Base-by-base conservation (phyloP, 2,113 vertebrate genomes). In the Cephalopterus ornatus region DNA sequence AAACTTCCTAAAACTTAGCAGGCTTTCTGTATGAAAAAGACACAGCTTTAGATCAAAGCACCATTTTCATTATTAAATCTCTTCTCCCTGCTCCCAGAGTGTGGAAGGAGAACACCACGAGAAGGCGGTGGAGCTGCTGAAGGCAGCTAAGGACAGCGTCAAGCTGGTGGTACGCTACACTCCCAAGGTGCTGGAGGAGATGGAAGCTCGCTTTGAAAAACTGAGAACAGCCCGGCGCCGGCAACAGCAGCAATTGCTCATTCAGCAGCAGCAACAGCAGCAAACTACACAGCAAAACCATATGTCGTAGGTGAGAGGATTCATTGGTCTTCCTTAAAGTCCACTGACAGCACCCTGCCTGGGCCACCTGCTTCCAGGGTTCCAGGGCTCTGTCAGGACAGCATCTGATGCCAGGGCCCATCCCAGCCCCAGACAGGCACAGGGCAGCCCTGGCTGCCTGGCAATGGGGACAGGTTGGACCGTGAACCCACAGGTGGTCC, bases 191-290 rank as follows among this genome's bases (percentile, higher is more conserved):
- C 97, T 99, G 97, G 99, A 99, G 96, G 99, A 99, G 97, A 99
- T 99, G 99, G 99, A 99, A 95, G 99, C 99, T 27, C 99, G 99
- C 77, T 99, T 99, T 4, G 99, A 99, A 93, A 99, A 99, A 94
- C 98, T 99, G 21, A 98, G 99, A 81, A 99, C 99, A 17, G 99
- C 99, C 65, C 98, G 99, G 52, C 99, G 99, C 87, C 98, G 99
- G 77, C 99, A 99, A 80, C 99, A 99, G 97, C 99, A 99, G 96
- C 99, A 99, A 62, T 52, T 99, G 95, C 98, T 99, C 84, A 99
- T 99, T 96, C 99, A 99, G 93, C 99, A 99, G 95, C 99, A 99
- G 78, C 98, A 98, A 20, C 98, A 98, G 95, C 99, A 99, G 97
- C 98, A 98, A 92, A 97, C 97, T 24, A 95, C 99, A 93, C 99